These are phyloP conservation scores for Gymnocephalus cernua DNA, from an alignment of 2,113 vertebrate species.

Conservation along the genomic window DNA sequence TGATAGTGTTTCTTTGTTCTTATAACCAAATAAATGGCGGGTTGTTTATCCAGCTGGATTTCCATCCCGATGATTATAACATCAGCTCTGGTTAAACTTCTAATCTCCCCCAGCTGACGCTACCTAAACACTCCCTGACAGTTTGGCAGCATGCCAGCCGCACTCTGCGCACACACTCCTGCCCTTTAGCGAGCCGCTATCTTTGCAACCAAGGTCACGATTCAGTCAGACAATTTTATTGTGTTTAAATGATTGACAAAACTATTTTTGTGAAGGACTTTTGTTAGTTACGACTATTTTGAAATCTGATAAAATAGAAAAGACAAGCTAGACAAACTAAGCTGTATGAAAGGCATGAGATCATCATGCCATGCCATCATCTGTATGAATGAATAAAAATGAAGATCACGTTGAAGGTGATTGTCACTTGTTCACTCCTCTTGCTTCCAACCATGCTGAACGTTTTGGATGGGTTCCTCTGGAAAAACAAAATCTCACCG, in stretches of 20 bases:
- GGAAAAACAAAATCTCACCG: not conserved
- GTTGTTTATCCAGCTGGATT: slow-evolving; percentile 41
- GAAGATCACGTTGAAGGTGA: not conserved
- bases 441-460: not conserved
- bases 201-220: slow-evolving; percentile 29
- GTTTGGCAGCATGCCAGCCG: slow-evolving; percentile 53
- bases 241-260: not conserved
- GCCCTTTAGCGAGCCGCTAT: slow-evolving; percentile 47
- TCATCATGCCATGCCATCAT: not conserved
- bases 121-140: slow-evolving; percentile 58
- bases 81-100: slow-evolving; percentile 63
- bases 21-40: not conserved
- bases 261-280: not conserved
- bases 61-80: slow-evolving; percentile 36
- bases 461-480: not conserved
- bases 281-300: not conserved
- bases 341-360: not conserved
- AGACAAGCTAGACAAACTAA: not conserved
- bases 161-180: slow-evolving; percentile 49
- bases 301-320: not conserved
- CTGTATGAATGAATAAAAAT: not conserved
- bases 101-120: slow-evolving; percentile 48
- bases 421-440: not conserved
- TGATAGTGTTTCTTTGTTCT: not conserved
- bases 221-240: not conserved